A percentile compares a stretch with the other conserved stretches of the same genome.
phyloP scores from a whole-genome alignment of 2,797 vertebrate species.

The Gadopsis bispinosus region DNA sequence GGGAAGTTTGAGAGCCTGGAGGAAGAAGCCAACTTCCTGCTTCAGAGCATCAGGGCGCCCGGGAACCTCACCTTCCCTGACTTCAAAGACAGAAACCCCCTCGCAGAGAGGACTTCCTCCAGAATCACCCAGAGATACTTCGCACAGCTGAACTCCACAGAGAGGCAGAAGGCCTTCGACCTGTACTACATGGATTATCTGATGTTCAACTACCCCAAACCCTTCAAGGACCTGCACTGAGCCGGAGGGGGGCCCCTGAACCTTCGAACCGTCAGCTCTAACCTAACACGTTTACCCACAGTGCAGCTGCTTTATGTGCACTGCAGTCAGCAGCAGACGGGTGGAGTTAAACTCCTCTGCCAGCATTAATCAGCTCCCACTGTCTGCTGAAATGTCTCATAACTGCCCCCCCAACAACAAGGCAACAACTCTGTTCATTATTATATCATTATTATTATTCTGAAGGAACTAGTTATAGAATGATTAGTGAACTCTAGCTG shows the following conservation, averaged over 20 bases:
- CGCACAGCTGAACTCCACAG: constrained; percentile 87
- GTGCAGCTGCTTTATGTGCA: not conserved
- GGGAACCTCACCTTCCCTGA: constrained; percentile 90
- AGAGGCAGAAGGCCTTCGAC: constrained; percentile 91
- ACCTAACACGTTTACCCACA: constrained; percentile 5
- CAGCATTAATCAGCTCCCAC: too few relatives aligned
- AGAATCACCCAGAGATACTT: constrained; percentile 90
- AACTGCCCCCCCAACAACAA: too few relatives aligned
- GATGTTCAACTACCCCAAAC: constrained; percentile 96
- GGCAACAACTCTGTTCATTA: too few relatives aligned
- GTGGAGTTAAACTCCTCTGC: too few relatives aligned
- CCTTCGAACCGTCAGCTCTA: too few relatives aligned
- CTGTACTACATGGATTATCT: constrained; percentile 96
- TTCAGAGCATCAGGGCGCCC: constrained; percentile 87
- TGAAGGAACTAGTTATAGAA: too few relatives aligned
- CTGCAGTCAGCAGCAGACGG: too few relatives aligned
- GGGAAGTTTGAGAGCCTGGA: constrained; percentile 93
- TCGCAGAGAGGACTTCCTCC: constrained; percentile 89
- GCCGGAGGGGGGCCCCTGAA: not conserved
- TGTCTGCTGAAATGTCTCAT: too few relatives aligned
- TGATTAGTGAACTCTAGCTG: too few relatives aligned
- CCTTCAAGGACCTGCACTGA: constrained; percentile 91
- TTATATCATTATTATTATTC: too few relatives aligned
- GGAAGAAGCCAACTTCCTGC: constrained; percentile 91
- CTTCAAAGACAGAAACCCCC: constrained; percentile 92